Evolutionary conservation across 2,888 invertebrate species (phyloP), one percentile per base, ranked within the genome.

Genomic region (Venusia cambrica): DNA sequence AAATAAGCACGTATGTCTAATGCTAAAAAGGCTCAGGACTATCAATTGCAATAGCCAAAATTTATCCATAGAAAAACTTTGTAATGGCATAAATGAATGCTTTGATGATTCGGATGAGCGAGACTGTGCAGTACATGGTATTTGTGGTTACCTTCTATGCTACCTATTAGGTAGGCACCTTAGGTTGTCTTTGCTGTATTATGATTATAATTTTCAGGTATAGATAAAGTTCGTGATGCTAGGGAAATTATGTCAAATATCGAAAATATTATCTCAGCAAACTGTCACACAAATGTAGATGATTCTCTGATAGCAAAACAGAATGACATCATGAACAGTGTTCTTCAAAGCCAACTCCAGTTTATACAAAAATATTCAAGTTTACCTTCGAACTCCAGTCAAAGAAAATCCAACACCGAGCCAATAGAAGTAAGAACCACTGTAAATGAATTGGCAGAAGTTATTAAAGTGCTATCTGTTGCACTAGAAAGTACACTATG

Each of bases 1-100:
- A 12, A 42, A 63, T 13, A 38, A 54, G 6, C 45, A 52, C 24
- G 57, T 58, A 18, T 81, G 83, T 43, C 13, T 35, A 2, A 52
- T 59, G 18, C 60, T 81, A 18, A 53, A 59, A 43, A 29, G 41
- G n/a, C 49, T 83, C 26, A 62, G 63, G 45, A 54, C 48, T 38
- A 51, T 75, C 16, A 39, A 47, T 14, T 84, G 83, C 50, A 38
- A 58, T 14, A 54, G 59, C 24, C 50, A 30, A 14, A 40, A 33
- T 17, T 27, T 78, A 16, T 36, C 58, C 3, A 40, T 79, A 21
- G 52, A 58, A 28, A 62, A 69, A 35, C 46, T 84, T 10, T 84
- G 83, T 39, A 60, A 84, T 45, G 73, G 72, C 14, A 41, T 49
- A 1, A 18, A 36, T 12, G 73, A 83, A 26, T 84, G 84, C 25